Base-by-base conservation (phyloP, 2,113 vertebrate genomes). In the Litocranius walleri region DNA sequence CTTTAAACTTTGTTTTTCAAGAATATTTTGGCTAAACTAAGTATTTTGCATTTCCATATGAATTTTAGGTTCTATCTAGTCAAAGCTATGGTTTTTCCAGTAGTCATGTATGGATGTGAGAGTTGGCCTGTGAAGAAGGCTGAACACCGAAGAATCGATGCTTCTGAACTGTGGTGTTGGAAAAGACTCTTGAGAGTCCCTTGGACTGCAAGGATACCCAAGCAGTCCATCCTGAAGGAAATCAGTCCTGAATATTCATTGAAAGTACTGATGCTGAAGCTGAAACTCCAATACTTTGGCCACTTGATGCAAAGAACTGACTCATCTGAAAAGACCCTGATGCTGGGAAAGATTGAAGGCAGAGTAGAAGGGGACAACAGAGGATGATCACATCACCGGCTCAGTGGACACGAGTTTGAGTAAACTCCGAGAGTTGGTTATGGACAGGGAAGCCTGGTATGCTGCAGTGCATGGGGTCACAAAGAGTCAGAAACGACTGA, bases 121-220 rank as follows among this genome's bases (percentile, higher is more conserved):
- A 71, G n/a, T 36, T 71, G 64, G 9, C 21, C n/a, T 71, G 11
- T 71, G 11, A 21, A 36, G 17, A 71, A 71, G 11, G 4, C 64
- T 67, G 17, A 67, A 0, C 0, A 0, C n/a, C 0, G 7, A 67
- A 67, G 17, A 67, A 36, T 19, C 21, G 64, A 36, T 67, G n/a
- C 17, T 67, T 67, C 10, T 67, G 16, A 67, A 36, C 64, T 67
- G 33, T 67, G 8, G 64, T 67, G 64, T 36, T 36, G 9, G 64
- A 36, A 8, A 67, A 36, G 33, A 36, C 33, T 21, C 64, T 67
- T 67, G 33, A 36, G 64, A 67, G 17, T 67, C 64, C 64, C 64
- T 67, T 36, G 64, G 33, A 36, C 1, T 0, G 33, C 2, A 67
- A 11, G 64, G 33, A 67, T 33, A 36, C 21, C 33, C 33, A 67